phyloP scores from a whole-genome alignment of 2,888 invertebrate species.

The Choristoneura rosaceana region DNA sequence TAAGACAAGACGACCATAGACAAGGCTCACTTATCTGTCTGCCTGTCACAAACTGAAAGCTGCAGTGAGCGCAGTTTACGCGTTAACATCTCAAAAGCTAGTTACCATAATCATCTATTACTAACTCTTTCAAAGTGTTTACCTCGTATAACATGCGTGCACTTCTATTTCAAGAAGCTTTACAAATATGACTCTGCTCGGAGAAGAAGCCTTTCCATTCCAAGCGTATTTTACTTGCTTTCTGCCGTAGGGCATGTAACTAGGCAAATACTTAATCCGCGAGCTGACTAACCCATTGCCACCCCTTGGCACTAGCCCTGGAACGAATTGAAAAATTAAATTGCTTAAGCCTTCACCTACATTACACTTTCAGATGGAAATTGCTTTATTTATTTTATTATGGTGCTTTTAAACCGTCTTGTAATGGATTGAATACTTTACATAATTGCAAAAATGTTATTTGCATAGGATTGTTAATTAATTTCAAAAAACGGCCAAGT shows the following conservation, averaged over 20 bases:
- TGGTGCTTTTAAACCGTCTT: slow-evolving; percentile 2
- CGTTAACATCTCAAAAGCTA: slow-evolving; percentile 50
- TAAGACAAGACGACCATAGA: slow-evolving; percentile 59
- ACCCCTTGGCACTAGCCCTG: slow-evolving; percentile 44
- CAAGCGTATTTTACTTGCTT: slow-evolving; percentile 40
- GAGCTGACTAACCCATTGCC: slow-evolving; percentile 42
- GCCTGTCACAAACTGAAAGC: slow-evolving; percentile 49
- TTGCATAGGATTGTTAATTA: slow-evolving; percentile 41
- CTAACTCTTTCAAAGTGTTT: slow-evolving; percentile 45
- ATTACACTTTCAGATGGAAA: slow-evolving; percentile 70
- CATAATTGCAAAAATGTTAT: background rate
- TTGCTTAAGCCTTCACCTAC: slow-evolving; percentile 59
- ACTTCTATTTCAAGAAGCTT: slow-evolving; percentile 38
- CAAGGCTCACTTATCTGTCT: slow-evolving; percentile 52
- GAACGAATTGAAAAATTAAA: slow-evolving; percentile 68
- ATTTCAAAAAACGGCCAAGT: slow-evolving; percentile 9
- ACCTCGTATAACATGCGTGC: slow-evolving; percentile 21
- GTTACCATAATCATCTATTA: slow-evolving; percentile 52
- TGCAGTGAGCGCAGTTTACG: slow-evolving; percentile 41
- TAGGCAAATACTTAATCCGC: slow-evolving; percentile 38
- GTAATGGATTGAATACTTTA: slow-evolving; percentile 30
- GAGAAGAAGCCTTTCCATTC: slow-evolving; percentile 34
- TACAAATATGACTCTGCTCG: slow-evolving; percentile 22
- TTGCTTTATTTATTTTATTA: slow-evolving; percentile 47
- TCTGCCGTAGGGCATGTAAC: slow-evolving; percentile 45